These are phyloP conservation scores for Octodonta nipae DNA, from an alignment of 2,888 invertebrate species.

Conservation along the genomic window DNA sequence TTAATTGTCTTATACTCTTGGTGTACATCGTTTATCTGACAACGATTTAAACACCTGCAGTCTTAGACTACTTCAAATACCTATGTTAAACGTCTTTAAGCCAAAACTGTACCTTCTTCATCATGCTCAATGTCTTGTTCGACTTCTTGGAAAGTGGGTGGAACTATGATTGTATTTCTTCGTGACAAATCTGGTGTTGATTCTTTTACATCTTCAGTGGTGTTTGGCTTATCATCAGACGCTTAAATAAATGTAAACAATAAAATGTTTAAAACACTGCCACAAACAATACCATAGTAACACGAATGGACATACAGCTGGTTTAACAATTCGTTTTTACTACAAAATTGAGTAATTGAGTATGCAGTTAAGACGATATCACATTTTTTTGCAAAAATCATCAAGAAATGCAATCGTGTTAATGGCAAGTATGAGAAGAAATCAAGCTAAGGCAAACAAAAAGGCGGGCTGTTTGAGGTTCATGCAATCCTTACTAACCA, in stretches of 20 bases:
- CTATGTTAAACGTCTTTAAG: not conserved
- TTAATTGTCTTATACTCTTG: not conserved
- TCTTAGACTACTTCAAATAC: not conserved
- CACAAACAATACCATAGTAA: too few relatives aligned
- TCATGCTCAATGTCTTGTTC: constrained; percentile 25
- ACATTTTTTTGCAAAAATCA: too few relatives aligned
- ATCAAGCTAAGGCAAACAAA: constrained; percentile 9
- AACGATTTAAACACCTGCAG: too few relatives aligned
- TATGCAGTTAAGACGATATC: too few relatives aligned
- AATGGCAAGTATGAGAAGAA: constrained; percentile 25
- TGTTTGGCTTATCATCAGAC: constrained; percentile 10
- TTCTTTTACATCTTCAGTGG: constrained; percentile 12
- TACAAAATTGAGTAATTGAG: too few relatives aligned
- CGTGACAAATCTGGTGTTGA: constrained; percentile 30
- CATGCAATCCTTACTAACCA: constrained; percentile 46
- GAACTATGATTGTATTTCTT: constrained; percentile 37
- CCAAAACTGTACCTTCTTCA: constrained; percentile 26
- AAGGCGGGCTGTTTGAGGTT: not conserved
- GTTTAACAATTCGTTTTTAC: too few relatives aligned
- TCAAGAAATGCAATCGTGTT: constrained; percentile 31
- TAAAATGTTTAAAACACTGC: constrained; percentile 17
- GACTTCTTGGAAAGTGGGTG: constrained; percentile 31
- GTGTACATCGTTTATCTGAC: too few relatives aligned
- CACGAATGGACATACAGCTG: too few relatives aligned
- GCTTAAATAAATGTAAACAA: constrained; percentile 15